A percentile compares a stretch with the other conserved stretches of the same genome.
These are phyloP conservation scores for Octopus sinensis DNA, from an alignment of 1,140 invertebrate genomes.

Conservation along the genomic window DNA sequence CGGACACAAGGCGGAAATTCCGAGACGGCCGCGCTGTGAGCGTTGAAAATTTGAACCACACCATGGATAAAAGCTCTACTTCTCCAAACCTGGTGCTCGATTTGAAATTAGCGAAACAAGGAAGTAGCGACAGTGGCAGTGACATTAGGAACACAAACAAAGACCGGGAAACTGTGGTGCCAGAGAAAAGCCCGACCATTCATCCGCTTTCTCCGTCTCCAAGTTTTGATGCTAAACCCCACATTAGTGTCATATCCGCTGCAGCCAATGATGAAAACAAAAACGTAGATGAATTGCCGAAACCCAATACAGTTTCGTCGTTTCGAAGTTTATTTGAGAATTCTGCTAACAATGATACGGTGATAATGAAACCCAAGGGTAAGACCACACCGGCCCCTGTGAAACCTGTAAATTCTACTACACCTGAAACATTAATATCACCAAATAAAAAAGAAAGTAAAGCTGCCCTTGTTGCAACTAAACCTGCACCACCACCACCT, in stretches of 20 bases:
- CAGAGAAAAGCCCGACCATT: background rate
- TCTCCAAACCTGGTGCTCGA: background rate
- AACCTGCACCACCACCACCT: no score
- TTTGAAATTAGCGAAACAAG: background rate
- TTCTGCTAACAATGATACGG: background rate
- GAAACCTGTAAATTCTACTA: no score
- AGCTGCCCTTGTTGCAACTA: no score
- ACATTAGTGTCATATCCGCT: background rate
- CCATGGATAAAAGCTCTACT: background rate
- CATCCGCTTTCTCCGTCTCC: background rate
- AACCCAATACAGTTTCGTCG: background rate
- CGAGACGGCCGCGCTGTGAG: constrained; percentile 7
- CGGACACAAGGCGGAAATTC: constrained; percentile 8
- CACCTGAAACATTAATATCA: no score
- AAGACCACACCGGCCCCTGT: background rate
- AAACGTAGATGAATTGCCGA: background rate
- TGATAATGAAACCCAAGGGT: background rate
- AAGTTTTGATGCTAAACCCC: background rate
- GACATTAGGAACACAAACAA: background rate
- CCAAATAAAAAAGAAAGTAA: no score
- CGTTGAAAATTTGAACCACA: constrained; percentile 7
- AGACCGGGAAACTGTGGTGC: background rate
- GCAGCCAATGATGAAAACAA: background rate
- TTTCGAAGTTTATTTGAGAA: constrained; percentile 7
- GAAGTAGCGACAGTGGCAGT: background rate